Evolutionary conservation across 1,140 invertebrate species (phyloP), one percentile per base, ranked within the genome.

Genomic region (Drosophila kurseongensis): DNA sequence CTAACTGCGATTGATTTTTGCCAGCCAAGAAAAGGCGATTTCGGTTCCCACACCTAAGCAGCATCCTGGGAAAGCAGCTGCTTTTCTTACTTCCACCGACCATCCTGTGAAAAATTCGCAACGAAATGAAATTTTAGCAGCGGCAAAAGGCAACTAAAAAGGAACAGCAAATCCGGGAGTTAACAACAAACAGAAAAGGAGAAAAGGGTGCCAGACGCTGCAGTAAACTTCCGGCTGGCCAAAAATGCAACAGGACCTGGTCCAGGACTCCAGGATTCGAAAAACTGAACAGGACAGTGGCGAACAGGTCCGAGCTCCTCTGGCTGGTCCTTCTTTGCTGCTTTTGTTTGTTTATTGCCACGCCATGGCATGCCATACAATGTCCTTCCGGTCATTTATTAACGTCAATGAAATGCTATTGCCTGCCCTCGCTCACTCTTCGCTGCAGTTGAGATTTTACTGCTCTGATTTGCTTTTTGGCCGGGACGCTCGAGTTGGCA

Each of bases 351-450:
- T 88, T 88, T 88, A 89, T 84, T 80, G 84, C 85, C 77, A 84
- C 74, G 80, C 84, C 84, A 86, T 73, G 72, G 84, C 76, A 85
- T 72, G 67, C 85, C 80, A 84, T 90, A 80, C 85, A 89, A 89
- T 89, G 84, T 90, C 77, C 84, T 89, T 89, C 85, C 85, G 84
- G 84, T 85, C 84, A 84, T 89, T 89, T 89, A 89, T 89, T 89
- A 89, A 90, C 80, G 85, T 89, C 84, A 90, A 75, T 89, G 84
- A 75, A 89, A 89, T 71, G 80, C 65, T 58, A 71, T 69, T 71
- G 80, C 82, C 71, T 72, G 66, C 62, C 36, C 69, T 62, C 23
- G 61, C 44, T 66, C 50, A 18, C 51, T 67, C 45, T 48, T 29
- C 41, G 47, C 51, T 57, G 14, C 65, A 48, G 69, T 73, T 45